Base-by-base conservation (phyloP, 2,797 vertebrate genomes). In the Artibeus lituratus region DNA sequence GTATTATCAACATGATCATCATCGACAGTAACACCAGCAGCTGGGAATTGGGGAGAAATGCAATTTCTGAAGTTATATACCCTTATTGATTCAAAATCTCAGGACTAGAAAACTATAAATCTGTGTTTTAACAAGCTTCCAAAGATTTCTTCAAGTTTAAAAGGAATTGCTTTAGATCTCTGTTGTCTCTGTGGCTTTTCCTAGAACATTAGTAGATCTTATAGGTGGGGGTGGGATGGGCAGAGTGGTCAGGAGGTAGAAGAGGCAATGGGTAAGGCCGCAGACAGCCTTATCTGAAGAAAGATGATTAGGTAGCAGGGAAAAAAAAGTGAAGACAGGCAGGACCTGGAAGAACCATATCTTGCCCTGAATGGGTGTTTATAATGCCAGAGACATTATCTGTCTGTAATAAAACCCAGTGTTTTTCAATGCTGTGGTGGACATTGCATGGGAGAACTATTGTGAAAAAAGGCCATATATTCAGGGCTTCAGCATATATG, bases 1-100 rank as follows among this genome's bases (percentile, higher is more conserved):
- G 21, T 42, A 82, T 42, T 83, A 74, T 26, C 12, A 16, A 53
- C 4, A 62, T 29, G 62, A 90, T 39, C 77, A 51, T 47, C 67
- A 35, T 53, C 3, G 7, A 37, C 21, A 53, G 49, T 77, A 76
- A 44, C 81, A 51, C 42, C 59, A 35, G 57, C 62, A 90, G 19
- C 18, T 39, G 35, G 53, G 53, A 91, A 22, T 47, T 77, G 89
- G 74, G n/a, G 62, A 26, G 37, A 84, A 94, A 78, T 65, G 35
- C 14, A 87, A 12, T 65, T 91, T 87, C 84, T 92, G n/a, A 95
- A 76, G 70, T 35, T 51, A 70, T 2, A 57, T 2, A 32, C 51
- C 42, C 10, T 51, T 93, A 18, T 24, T 90, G 59, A 86, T 80
- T 83, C 69, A 77, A 69, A 92, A 84, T 72, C 47, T 93, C 81